Base-by-base conservation (phyloP, 1,140 invertebrate genomes). In the Aphis craccivora region DNA sequence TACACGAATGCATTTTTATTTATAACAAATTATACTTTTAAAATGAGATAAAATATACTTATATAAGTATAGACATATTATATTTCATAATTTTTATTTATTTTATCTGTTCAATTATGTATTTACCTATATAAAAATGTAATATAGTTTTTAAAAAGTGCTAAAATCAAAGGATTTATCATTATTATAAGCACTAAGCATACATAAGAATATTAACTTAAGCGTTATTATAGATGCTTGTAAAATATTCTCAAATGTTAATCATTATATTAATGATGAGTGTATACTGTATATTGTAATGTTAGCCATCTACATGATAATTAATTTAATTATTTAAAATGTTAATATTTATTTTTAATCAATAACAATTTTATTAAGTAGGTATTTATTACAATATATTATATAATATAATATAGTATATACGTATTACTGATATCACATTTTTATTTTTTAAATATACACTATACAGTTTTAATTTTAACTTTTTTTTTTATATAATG, bases 1-100 rank as follows among this genome's bases (percentile, higher is more conserved):
- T 89, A 89, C 53, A 89, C 40, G 35, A 53, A 53, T 53, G 48
- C n/a, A 53, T 55, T 89, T 89, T 89, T 89, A 35, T 89, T 89
- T 22, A 37, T 37, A 89, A 89, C 7, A 89, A 89, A 89, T 89
- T 89, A 89, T 51, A 37, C 22, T 25, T 89, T 89, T 51, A 53
- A 89, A 89, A 89, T 89, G 35, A 53, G 48, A 89, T 89, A 55
- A 89, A 87, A 37, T 89, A 37, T 67, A 67, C 60, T 67, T 30
- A 14, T 67, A 67, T 86, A 86, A 30, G 11, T 86, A 86, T 40
- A 37, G 25, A 37, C 25, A 40, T 40, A 23, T 9, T 40, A 23
- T 9, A 30, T 23, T 53, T 53, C 35, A 37, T 40, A 48, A 48
- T 87, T 48, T 45, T 53, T 4, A 20, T 53, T 89, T 37, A 11